Conservation (phyloP, 2,888 invertebrate genomes). For the Nomada ruficornis region DNA sequence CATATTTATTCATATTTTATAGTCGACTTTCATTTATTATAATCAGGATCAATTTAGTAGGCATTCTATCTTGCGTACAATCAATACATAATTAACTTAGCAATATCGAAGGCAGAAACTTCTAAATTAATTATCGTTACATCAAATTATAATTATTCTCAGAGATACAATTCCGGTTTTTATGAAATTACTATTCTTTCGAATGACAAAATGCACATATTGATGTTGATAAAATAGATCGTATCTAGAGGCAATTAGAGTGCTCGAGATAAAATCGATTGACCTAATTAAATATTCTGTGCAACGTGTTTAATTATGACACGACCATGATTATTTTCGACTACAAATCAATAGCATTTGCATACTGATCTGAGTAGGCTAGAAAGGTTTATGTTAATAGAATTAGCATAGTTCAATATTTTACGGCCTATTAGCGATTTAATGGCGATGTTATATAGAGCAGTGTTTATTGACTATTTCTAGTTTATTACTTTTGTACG, state of each 20-base stretch:
- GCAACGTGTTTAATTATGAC: background rate
- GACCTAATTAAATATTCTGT: conserved; percentile 3
- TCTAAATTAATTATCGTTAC: background rate
- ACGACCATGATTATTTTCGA: conserved; percentile 7
- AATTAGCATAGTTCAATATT: conserved; percentile 5
- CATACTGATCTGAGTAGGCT: background rate
- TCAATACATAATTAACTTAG: background rate
- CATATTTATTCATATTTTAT: background rate
- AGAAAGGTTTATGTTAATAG: conserved; percentile 3
- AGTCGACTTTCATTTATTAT: conserved; percentile 6
- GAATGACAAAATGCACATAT: background rate
- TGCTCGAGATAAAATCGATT: background rate
- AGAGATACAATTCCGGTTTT: background rate
- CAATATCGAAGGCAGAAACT: background rate
- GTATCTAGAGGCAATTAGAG: background rate
- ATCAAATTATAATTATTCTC: background rate
- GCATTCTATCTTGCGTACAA: background rate
- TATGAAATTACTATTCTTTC: background rate
- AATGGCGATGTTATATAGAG: background rate
- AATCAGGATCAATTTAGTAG: background rate
- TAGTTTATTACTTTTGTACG: background rate
- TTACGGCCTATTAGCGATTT: background rate
- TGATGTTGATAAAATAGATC: background rate
- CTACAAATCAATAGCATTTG: background rate
- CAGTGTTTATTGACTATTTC: background rate